Evolutionary conservation across 2,797 vertebrate genomes (phyloP).

Genomic region (Scomberomorus guttatus): DNA sequence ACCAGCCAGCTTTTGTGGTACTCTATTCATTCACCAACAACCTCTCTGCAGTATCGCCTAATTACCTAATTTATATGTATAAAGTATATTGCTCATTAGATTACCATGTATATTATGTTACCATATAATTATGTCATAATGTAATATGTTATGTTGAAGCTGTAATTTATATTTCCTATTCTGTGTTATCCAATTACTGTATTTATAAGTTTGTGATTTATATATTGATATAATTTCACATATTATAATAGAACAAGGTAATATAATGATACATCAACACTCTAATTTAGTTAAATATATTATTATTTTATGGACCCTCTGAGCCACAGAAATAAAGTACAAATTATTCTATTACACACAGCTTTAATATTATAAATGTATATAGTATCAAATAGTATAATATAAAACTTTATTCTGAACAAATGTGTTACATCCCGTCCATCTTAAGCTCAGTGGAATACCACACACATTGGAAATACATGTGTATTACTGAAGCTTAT

Average conservation of each 20-base stretch:
- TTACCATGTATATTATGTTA: conserved; percentile 64
- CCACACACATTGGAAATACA: conserved; percentile 16
- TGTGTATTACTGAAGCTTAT: conserved; percentile 11
- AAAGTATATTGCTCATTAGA: conserved; percentile 70
- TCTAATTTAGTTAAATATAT: conserved; percentile 37
- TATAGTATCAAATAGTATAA: conserved; percentile 30
- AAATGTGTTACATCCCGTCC: not conserved
- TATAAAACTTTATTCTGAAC: not conserved
- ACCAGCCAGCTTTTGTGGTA: conserved; percentile 52
- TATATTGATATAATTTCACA: conserved; percentile 35
- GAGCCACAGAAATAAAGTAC: conserved; percentile 3
- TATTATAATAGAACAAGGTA: conserved; percentile 25
- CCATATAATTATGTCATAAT: conserved; percentile 67
- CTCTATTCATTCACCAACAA: conserved; percentile 59
- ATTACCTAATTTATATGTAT: conserved; percentile 75
- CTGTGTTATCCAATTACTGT: conserved; percentile 49
- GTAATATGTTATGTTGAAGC: conserved; percentile 45
- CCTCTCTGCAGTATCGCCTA: conserved; percentile 42
- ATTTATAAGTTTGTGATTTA: conserved; percentile 57
- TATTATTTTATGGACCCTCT: conserved; percentile 22
- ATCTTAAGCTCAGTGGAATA: conserved; percentile 6
- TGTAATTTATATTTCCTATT: conserved; percentile 48
- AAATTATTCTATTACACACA: conserved; percentile 16
- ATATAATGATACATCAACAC: conserved; percentile 26
- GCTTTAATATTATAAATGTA: conserved; percentile 16